phyloP scores from a whole-genome alignment of 2,888 invertebrate genomes.

The Malthinus seriepunctatus region DNA sequence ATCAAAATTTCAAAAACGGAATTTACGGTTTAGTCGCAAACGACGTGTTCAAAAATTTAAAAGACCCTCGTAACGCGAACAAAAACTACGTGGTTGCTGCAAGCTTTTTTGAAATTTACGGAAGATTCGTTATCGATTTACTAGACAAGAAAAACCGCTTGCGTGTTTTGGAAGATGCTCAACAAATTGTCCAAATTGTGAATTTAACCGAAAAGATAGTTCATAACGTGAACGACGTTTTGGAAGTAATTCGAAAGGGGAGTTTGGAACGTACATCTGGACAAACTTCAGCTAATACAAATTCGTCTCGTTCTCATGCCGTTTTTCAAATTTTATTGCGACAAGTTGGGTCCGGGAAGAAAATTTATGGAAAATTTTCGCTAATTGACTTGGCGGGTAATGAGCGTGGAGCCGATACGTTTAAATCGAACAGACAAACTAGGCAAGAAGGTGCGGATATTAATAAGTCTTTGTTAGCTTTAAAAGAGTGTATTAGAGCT shows the following conservation, averaged over 20 bases:
- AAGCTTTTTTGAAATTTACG: constrained; percentile 99
- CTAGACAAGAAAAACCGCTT: constrained; percentile 91
- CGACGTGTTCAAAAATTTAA: constrained; percentile 76
- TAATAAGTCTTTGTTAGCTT: constrained; percentile 91
- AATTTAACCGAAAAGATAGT: constrained; percentile 93
- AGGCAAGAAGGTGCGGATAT: constrained; percentile 94
- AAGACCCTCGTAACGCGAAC: constrained; percentile 74
- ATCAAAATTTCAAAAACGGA: constrained; percentile 93
- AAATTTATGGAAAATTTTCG: constrained; percentile 94
- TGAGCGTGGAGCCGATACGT: constrained; percentile 98
- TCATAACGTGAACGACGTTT: constrained; percentile 88
- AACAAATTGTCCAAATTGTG: constrained; percentile 96
- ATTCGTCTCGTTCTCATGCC: constrained; percentile 98
- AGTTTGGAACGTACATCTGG: constrained; percentile 92
- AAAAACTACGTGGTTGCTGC: constrained; percentile 88
- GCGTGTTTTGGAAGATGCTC: constrained; percentile 95
- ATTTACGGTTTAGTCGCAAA: constrained; percentile 97
- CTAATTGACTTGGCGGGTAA: constrained; percentile 97
- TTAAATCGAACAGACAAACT: constrained; percentile 92
- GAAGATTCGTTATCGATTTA: constrained; percentile 90
- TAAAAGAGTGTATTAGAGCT: constrained; percentile 97
- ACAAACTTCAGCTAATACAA: constrained; percentile 95
- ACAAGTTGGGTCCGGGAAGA: constrained; percentile 59
- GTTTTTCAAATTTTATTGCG: constrained; percentile 96
- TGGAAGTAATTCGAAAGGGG: constrained; percentile 88